Conservation (phyloP, 2,797 vertebrate genomes). For the Falco berigora region DNA sequence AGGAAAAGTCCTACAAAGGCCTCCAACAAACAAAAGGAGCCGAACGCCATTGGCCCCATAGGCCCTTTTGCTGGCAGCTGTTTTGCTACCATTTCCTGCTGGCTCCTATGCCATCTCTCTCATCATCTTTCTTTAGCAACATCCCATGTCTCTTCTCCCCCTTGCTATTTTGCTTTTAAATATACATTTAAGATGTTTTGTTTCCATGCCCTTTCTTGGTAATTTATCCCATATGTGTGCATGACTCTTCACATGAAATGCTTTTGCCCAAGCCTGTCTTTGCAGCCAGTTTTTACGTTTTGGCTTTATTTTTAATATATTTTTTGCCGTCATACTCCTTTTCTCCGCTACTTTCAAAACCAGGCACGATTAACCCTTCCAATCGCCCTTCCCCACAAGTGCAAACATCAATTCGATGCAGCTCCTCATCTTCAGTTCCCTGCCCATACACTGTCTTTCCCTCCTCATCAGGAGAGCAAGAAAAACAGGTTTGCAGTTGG, state of each 20-base stretch:
- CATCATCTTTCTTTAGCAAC: not conserved
- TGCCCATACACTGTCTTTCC: not conserved
- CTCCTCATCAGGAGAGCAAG: not conserved
- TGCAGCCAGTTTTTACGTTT: not conserved
- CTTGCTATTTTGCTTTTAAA: constrained; percentile 9
- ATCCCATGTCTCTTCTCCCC: not conserved
- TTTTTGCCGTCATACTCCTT: not conserved
- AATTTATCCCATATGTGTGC: constrained; percentile 39
- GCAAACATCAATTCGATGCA: not conserved
- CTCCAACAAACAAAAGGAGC: not conserved
- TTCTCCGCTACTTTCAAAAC: not conserved
- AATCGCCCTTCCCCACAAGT: not conserved
- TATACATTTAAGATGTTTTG: not conserved
- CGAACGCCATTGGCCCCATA: fast-evolving
- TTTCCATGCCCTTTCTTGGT: constrained; percentile 10
- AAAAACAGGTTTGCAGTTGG: constrained; percentile 45
- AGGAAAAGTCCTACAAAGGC: not conserved
- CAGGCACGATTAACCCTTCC: not conserved
- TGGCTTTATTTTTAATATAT: constrained; percentile 7
- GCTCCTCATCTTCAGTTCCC: not conserved
- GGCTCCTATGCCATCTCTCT: not conserved
- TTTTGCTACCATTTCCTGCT: not conserved
- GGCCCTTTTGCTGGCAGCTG: not conserved
- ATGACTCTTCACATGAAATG: constrained; percentile 11
- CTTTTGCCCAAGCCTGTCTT: not conserved